Conservation (phyloP, 2,113 vertebrate genomes). For the Plecotus auritus region DNA sequence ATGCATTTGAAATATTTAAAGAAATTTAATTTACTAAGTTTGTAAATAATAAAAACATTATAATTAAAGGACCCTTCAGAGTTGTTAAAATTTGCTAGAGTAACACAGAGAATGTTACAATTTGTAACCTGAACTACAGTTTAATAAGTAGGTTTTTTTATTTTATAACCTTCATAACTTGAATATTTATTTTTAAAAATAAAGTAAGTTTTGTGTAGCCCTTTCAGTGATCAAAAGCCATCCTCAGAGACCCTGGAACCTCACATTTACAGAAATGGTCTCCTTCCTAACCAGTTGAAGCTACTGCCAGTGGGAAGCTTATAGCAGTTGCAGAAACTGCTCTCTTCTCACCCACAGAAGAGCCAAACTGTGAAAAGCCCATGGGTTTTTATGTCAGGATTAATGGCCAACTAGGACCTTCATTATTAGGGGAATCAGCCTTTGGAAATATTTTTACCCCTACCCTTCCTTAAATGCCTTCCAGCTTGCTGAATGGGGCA, state of each 20-base stretch:
- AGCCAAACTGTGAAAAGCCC: neutral
- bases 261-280: neutral
- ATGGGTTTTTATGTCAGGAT: neutral
- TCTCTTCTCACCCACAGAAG: neutral
- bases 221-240: neutral
- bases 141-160: slow-evolving; percentile 40
- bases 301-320: neutral
- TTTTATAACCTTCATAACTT: slow-evolving; percentile 31
- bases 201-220: neutral
- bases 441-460: neutral
- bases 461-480: neutral
- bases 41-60: slow-evolving; percentile 43
- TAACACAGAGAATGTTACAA: neutral
- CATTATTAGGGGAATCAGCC: neutral
- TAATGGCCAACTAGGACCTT: neutral
- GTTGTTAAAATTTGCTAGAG: slow-evolving; percentile 17
- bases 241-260: neutral
- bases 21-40: slow-evolving; percentile 29
- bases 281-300: neutral
- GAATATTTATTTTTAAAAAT: slow-evolving; percentile 23
- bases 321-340: neutral
- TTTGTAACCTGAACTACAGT: neutral
- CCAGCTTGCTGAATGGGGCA: neutral
- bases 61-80: slow-evolving; percentile 33
- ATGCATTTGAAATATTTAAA: slow-evolving; percentile 42